These are phyloP conservation scores for Nyctibius bracteatus DNA, from an alignment of 2,113 vertebrate species.

Conservation along the genomic window DNA sequence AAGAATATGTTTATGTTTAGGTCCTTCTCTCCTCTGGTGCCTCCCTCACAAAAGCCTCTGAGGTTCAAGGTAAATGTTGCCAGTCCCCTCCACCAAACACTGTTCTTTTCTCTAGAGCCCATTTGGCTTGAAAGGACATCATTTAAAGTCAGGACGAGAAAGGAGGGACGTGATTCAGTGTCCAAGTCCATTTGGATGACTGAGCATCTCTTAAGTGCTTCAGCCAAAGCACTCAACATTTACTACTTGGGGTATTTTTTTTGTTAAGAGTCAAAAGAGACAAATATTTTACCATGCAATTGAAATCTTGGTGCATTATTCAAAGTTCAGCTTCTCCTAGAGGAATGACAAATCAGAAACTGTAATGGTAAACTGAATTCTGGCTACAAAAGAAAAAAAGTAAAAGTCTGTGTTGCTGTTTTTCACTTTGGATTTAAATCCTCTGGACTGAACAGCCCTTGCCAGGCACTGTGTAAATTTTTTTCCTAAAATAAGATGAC, in stretches of 20 bases:
- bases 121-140: neutral
- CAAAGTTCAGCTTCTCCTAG: neutral
- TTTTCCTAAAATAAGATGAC: slow-evolving; percentile 35
- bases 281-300: neutral
- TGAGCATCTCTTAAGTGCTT: neutral
- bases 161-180: neutral
- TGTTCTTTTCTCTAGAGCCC: neutral
- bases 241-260: neutral
- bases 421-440: slow-evolving; percentile 28
- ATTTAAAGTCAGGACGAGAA: neutral
- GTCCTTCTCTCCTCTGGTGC: neutral
- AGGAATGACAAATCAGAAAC: neutral
- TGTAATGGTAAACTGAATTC: neutral
- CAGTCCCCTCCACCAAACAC: neutral
- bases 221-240: neutral
- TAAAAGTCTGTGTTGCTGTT: neutral
- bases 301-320: neutral
- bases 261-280: neutral
- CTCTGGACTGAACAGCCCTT: slow-evolving; percentile 5
- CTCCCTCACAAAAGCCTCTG: neutral
- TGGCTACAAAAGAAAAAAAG: neutral
- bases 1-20: neutral
- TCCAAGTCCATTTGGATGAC: neutral
- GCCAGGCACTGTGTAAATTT: slow-evolving; percentile 21
- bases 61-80: neutral